Conservation (phyloP, 2,888 invertebrate genomes). For the Napeogenes inachia region DNA sequence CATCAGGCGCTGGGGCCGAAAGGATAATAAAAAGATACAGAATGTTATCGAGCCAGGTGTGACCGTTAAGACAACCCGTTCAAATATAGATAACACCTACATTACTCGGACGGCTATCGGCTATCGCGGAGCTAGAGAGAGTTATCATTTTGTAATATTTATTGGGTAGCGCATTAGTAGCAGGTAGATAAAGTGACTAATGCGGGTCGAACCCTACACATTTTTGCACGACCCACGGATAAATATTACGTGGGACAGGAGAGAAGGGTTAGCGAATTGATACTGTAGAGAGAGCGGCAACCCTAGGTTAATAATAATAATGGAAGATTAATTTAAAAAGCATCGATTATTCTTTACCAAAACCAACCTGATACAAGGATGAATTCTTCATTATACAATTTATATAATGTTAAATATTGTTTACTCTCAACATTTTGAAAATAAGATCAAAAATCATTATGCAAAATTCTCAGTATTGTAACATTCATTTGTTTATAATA, state of each 20-base stretch:
- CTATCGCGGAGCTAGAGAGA: slow-evolving; percentile 38
- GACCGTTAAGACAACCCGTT: slow-evolving; percentile 23
- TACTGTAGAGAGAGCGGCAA: not conserved
- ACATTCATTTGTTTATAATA: no score
- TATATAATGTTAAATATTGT: not conserved
- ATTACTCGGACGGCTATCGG: slow-evolving; percentile 32
- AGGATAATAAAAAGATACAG: slow-evolving; percentile 11
- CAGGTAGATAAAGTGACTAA: slow-evolving; percentile 66
- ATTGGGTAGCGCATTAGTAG: slow-evolving; percentile 51
- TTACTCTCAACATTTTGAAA: not conserved
- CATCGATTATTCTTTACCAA: not conserved
- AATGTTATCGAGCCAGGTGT: slow-evolving; percentile 21
- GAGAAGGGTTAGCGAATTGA: slow-evolving; percentile 13
- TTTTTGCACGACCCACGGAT: slow-evolving; percentile 55
- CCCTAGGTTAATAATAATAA: not conserved
- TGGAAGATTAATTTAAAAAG: slow-evolving; percentile 14
- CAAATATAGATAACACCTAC: slow-evolving; percentile 34
- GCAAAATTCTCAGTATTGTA: no score
- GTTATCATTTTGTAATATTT: slow-evolving; percentile 66
- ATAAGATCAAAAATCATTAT: no score
- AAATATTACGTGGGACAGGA: slow-evolving; percentile 18
- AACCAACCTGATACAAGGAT: slow-evolving; percentile 11
- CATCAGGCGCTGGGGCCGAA: not conserved
- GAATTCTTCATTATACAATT: slow-evolving; percentile 18
- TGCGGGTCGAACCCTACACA: slow-evolving; percentile 56